Evolutionary conservation across 2,797 vertebrate species (phyloP).

Genomic region (Tokudaia muenninki): DNA sequence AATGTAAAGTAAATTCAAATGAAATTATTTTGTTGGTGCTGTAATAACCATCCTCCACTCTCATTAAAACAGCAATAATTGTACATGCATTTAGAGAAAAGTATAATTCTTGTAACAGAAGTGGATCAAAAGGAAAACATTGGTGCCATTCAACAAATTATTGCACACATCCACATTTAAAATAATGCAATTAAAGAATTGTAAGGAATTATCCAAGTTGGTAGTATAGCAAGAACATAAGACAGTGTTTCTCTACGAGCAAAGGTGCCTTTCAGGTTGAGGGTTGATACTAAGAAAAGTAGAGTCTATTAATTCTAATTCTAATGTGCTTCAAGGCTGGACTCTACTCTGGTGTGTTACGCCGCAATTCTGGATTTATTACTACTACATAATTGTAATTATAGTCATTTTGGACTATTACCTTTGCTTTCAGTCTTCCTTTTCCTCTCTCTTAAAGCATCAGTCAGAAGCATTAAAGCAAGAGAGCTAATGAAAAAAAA

Average conservation of each 20-base stretch:
- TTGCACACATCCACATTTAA: conserved; percentile 53
- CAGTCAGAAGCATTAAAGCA: conserved; percentile 83
- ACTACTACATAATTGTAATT: conserved; percentile 82
- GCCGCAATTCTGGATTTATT: conserved; percentile 84
- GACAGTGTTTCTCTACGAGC: conserved; percentile 65
- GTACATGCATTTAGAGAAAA: not conserved
- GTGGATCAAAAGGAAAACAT: conserved; percentile 33
- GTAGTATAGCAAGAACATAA: conserved; percentile 45
- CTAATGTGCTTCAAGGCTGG: conserved; percentile 71
- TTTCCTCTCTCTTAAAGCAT: conserved; percentile 75
- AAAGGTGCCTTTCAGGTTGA: conserved; percentile 55
- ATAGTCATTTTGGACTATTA: conserved; percentile 85
- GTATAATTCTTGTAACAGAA: conserved; percentile 22
- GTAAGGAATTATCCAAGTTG: conserved; percentile 51
- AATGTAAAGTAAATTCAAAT: not conserved
- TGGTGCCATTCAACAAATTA: conserved; percentile 58
- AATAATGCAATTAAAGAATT: conserved; percentile 69
- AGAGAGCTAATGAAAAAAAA: conserved; percentile 80
- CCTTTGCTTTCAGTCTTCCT: conserved; percentile 79
- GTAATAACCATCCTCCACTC: not conserved
- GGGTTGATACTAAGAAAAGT: conserved; percentile 74
- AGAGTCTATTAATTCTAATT: conserved; percentile 79
- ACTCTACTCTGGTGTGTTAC: conserved; percentile 74
- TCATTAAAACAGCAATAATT: conserved; percentile 15
- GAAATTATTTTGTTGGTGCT: conserved; percentile 20